A percentile compares a stretch with the other conserved stretches of the same genome.
phyloP scores from a whole-genome alignment of 2,888 invertebrate genomes.

The Phengaris arion region DNA sequence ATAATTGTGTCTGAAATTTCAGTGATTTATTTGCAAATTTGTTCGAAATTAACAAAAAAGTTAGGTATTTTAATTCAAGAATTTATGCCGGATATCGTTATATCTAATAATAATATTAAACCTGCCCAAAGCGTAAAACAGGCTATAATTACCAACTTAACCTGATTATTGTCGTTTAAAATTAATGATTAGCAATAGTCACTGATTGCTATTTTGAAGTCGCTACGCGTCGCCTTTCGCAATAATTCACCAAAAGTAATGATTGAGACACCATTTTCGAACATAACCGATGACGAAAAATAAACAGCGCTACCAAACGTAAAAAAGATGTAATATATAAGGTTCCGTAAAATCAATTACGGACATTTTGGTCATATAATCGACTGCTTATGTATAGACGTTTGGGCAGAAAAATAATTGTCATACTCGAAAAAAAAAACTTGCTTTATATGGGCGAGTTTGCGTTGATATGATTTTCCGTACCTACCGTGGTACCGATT shows the following conservation, averaged over 20 bases:
- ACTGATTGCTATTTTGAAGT: background rate
- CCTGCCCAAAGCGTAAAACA: background rate
- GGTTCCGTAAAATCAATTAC: too few species aligned
- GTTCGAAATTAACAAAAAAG: background rate
- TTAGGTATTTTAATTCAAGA: background rate
- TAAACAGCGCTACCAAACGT: conserved; percentile 1
- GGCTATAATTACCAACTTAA: background rate
- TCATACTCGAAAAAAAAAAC: too few species aligned
- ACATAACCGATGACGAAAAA: conserved; percentile 2
- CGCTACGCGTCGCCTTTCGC: conserved; percentile 1
- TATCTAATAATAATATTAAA: too few species aligned
- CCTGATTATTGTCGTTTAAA: background rate
- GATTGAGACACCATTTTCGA: conserved; percentile 7
- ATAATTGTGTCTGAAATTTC: background rate
- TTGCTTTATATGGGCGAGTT: too few species aligned
- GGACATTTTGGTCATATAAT: too few species aligned
- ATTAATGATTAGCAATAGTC: background rate
- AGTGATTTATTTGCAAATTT: background rate
- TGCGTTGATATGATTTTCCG: too few species aligned
- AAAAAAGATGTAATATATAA: background rate
- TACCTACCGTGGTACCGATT: too few species aligned
- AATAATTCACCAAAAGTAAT: conserved; percentile 5
- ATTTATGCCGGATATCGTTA: background rate
- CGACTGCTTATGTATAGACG: too few species aligned
- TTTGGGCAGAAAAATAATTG: too few species aligned